Percentiles rank a stretch among this genome's conserved stretches.
These are phyloP conservation scores for Ceratina calcarata DNA, from an alignment of 1,140 invertebrate species.

Conservation along the genomic window DNA sequence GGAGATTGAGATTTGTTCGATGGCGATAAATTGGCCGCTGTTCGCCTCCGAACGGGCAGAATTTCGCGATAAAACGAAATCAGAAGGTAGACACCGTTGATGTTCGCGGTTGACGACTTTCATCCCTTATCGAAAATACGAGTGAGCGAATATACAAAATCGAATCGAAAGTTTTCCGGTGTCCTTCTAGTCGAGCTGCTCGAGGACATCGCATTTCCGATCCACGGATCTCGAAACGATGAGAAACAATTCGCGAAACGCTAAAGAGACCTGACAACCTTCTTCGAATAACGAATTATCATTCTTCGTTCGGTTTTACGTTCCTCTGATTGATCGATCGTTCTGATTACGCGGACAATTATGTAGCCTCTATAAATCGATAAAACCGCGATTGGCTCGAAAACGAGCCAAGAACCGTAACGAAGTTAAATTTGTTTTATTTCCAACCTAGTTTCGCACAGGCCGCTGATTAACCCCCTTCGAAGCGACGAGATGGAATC, in stretches of 20 bases:
- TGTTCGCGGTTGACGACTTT: neutral
- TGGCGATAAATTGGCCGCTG: neutral
- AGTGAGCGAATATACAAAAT: neutral
- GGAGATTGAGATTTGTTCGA: slow-evolving; percentile 19
- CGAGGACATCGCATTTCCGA: slow-evolving; percentile 12
- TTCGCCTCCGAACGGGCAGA: neutral
- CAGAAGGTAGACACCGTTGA: neutral
- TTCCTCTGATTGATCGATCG: too few relatives aligned
- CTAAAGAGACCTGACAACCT: neutral
- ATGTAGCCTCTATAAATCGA: too few relatives aligned
- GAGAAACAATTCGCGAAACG: slow-evolving; percentile 1
- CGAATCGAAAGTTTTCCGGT: slow-evolving; percentile 2
- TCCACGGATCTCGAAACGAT: neutral
- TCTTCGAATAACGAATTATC: neutral
- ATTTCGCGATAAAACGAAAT: neutral
- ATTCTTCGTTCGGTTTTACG: neutral
- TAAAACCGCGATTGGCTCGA: neutral
- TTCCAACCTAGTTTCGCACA: neutral
- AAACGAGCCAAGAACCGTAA: neutral
- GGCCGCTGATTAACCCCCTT: neutral
- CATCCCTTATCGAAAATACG: neutral
- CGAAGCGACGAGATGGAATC: neutral
- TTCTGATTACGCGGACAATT: too few relatives aligned
- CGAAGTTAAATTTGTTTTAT: neutral
- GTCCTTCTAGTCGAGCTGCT: neutral